A percentile compares a stretch with the other conserved stretches of the same genome.
These are phyloP conservation scores for Lissocephala sabroskyi DNA, from an alignment of 2,888 invertebrate genomes.

Conservation along the genomic window DNA sequence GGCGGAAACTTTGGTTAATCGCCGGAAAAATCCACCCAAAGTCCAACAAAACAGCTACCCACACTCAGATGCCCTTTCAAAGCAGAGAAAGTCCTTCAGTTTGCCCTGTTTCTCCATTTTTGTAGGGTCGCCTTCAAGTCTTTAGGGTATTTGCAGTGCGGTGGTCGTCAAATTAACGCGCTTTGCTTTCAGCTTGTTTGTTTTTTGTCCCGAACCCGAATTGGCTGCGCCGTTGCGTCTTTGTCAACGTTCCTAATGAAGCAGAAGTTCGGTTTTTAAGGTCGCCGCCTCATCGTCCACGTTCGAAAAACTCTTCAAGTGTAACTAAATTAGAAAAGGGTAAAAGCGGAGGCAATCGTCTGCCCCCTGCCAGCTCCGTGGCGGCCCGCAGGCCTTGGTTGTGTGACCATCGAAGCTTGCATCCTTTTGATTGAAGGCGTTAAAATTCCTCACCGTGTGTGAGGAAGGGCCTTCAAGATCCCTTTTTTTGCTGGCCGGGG, in stretches of 20 bases:
- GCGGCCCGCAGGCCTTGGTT: too few relatives aligned
- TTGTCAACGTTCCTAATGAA: conserved; percentile 30
- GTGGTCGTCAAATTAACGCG: too few relatives aligned
- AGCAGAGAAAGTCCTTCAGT: too few relatives aligned
- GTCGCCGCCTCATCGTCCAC: conserved; percentile 4
- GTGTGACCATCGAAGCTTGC: conserved; percentile 12
- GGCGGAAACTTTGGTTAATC: too few relatives aligned
- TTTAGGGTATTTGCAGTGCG: too few relatives aligned
- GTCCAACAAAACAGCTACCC: too few relatives aligned
- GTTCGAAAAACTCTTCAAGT: conserved; percentile 29
- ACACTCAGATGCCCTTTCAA: too few relatives aligned
- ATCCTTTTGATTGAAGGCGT: conserved; percentile 25
- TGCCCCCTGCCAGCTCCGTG: neutral
- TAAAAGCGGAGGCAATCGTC: neutral
- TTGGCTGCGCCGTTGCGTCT: conserved; percentile 3
- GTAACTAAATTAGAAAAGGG: conserved; percentile 43
- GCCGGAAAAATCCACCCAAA: too few relatives aligned
- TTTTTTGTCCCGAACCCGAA: conserved; percentile 1
- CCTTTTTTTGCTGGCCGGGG: conserved; percentile 2
- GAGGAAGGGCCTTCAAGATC: neutral
- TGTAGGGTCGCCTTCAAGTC: too few relatives aligned
- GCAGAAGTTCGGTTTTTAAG: conserved; percentile 25
- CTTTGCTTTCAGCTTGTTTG: conserved; percentile 6
- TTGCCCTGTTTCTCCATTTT: too few relatives aligned
- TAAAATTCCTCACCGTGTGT: conserved; percentile 7